A percentile compares a stretch with the other conserved stretches of the same genome.
Conservation (phyloP, 2,797 vertebrate genomes). For the Miichthys miiuy region DNA sequence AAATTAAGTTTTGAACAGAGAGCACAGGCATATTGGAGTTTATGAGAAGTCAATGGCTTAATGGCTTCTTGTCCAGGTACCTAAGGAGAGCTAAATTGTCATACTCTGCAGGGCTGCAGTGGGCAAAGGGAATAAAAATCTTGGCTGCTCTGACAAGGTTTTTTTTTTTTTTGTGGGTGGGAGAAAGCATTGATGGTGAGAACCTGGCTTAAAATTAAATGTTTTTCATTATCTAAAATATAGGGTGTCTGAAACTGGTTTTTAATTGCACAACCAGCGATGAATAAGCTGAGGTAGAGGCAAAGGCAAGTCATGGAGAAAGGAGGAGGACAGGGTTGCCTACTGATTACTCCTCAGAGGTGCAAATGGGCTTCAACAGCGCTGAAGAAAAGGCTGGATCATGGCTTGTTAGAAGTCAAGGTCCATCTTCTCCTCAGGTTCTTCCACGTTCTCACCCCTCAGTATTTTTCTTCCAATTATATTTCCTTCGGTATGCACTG, state of each 20-base stretch:
- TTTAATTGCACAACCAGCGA: conserved; percentile 63
- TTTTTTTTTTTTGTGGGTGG: too few species aligned
- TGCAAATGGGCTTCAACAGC: conserved; percentile 72
- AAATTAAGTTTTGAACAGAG: conserved; percentile 31
- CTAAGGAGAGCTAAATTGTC: conserved; percentile 35
- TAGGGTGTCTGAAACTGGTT: conserved; percentile 53
- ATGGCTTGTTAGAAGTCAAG: conserved; percentile 57
- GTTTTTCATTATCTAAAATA: conserved; percentile 70
- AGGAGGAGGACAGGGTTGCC: conserved; percentile 51
- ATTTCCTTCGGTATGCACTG: conserved; percentile 11
- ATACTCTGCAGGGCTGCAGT: conserved; percentile 8
- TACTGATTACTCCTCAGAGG: conserved; percentile 68
- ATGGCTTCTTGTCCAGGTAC: conserved; percentile 48
- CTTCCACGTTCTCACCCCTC: conserved; percentile 31
- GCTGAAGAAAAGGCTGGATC: conserved; percentile 57
- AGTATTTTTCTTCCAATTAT: conserved; percentile 11
- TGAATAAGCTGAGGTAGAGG: conserved; percentile 62
- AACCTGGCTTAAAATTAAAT: conserved; percentile 52
- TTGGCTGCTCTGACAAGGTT: conserved; percentile 42
- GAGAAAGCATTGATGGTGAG: conserved; percentile 51
- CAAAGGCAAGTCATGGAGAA: conserved; percentile 45
- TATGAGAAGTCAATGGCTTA: conserved; percentile 56
- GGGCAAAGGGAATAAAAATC: conserved; percentile 42
- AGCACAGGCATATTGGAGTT: conserved; percentile 21
- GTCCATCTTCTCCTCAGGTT: conserved; percentile 57